A percentile compares a stretch with the other conserved stretches of the same genome.
These are phyloP conservation scores for Montifringilla adamsi DNA, from an alignment of 2,113 vertebrate species.

Conservation along the genomic window DNA sequence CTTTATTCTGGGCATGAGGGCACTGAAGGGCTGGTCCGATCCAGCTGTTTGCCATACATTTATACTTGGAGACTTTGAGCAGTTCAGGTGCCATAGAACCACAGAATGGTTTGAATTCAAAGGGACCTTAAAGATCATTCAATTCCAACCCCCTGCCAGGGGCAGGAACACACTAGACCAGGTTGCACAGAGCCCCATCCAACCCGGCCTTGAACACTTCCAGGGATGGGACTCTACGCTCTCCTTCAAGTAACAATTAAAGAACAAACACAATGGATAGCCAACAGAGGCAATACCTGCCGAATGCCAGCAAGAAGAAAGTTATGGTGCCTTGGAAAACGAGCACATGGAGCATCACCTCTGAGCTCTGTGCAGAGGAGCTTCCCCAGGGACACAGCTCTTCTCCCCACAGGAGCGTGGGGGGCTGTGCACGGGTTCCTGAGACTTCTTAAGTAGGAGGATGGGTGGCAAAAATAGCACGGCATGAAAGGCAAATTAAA, in stretches of 20 bases:
- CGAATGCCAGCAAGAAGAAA: background rate
- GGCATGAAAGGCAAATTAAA: background rate
- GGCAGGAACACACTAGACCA: background rate
- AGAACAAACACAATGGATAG: background rate
- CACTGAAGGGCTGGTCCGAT: background rate
- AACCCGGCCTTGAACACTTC: background rate
- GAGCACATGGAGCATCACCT: background rate
- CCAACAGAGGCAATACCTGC: background rate
- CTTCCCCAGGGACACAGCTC: background rate
- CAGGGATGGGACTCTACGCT: background rate
- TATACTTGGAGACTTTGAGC: background rate
- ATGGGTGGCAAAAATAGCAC: background rate
- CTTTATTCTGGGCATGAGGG: background rate
- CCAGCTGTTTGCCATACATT: background rate
- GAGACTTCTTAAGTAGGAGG: background rate
- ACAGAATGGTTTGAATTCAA: background rate
- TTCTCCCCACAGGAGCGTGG: accelerated
- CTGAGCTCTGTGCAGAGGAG: background rate
- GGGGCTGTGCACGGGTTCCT: accelerated
- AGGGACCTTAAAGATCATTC: background rate
- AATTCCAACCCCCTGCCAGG: background rate
- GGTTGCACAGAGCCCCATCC: background rate
- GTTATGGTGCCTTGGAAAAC: background rate
- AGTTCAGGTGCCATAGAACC: background rate
- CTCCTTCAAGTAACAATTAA: background rate